Evolutionary conservation across 92 coral and sea anemone genomes (phyloP).

Genomic region (Plumapathes pennacea): DNA sequence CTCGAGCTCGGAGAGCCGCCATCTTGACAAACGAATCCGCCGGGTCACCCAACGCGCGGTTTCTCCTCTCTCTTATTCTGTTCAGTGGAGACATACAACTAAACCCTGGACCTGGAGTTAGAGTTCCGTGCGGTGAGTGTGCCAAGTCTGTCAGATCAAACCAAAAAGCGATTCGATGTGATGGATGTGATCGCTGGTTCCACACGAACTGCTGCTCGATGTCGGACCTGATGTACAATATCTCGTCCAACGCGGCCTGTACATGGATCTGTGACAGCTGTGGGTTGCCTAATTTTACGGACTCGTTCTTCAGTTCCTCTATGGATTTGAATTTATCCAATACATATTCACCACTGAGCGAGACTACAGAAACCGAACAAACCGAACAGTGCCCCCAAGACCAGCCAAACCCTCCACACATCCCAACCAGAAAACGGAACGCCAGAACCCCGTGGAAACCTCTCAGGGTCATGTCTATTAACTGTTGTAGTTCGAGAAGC

Average conservation of each 20-base stretch:
- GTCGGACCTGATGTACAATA: slow-evolving; percentile 6
- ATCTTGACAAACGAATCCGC: too few species aligned
- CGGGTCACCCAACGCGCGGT: too few species aligned
- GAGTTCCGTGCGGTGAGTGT: slow-evolving; percentile 50
- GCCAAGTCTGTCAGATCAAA: slow-evolving; percentile 44
- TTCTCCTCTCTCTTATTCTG: background rate
- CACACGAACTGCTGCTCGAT: slow-evolving; percentile 25
- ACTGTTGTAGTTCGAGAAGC: slow-evolving; percentile 24
- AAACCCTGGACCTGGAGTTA: slow-evolving; percentile 53
- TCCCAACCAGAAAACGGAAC: too few species aligned
- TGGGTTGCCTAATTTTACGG: slow-evolving; percentile 38
- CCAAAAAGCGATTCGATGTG: slow-evolving; percentile 39
- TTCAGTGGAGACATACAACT: slow-evolving; percentile 36
- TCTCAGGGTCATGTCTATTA: slow-evolving; percentile 8
- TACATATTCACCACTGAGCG: too few species aligned
- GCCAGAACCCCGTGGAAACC: background rate
- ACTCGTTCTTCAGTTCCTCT: slow-evolving; percentile 21
- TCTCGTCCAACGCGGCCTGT: slow-evolving; percentile 31
- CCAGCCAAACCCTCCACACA: too few species aligned
- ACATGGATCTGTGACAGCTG: slow-evolving; percentile 34
- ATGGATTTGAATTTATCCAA: too few species aligned
- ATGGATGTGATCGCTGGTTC: slow-evolving; percentile 28
- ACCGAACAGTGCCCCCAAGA: too few species aligned
- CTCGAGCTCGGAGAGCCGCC: too few species aligned
- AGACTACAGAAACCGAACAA: too few species aligned